These are phyloP conservation scores for Salvator merianae DNA, from an alignment of 2,113 vertebrate species.

Conservation along the genomic window DNA sequence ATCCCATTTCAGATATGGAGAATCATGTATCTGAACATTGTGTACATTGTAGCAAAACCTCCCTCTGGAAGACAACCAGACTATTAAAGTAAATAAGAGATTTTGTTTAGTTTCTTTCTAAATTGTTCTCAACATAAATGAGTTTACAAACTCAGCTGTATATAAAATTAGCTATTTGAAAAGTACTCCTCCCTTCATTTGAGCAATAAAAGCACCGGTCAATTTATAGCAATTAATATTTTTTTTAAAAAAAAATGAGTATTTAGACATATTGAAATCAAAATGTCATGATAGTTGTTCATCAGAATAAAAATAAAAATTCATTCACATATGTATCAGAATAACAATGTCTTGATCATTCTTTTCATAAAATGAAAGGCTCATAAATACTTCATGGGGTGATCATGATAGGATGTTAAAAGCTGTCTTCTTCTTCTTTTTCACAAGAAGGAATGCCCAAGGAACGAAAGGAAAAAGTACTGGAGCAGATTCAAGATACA, in stretches of 20 bases:
- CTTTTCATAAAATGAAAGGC: neutral
- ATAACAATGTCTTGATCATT: too few relatives aligned
- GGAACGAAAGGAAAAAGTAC: neutral
- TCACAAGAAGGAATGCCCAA: neutral
- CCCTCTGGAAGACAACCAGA: too few relatives aligned
- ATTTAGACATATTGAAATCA: neutral
- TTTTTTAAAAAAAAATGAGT: neutral
- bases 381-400: neutral
- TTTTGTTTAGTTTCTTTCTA: neutral
- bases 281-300: neutral
- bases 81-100: too few relatives aligned
- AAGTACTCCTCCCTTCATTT: neutral
- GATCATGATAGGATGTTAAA: neutral
- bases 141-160: neutral
- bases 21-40: too few relatives aligned
- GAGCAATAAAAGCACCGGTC: neutral
- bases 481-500: neutral
- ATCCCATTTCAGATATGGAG: too few relatives aligned
- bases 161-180: neutral
- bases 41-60: too few relatives aligned
- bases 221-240: neutral
- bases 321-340: too few relatives aligned
- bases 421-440: neutral
- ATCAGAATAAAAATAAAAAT: too few relatives aligned
- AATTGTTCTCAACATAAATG: neutral